Percentiles rank a stretch among this genome's conserved stretches.
phyloP scores from a whole-genome alignment of 2,797 vertebrate genomes.

The Anolis apletophallus region DNA sequence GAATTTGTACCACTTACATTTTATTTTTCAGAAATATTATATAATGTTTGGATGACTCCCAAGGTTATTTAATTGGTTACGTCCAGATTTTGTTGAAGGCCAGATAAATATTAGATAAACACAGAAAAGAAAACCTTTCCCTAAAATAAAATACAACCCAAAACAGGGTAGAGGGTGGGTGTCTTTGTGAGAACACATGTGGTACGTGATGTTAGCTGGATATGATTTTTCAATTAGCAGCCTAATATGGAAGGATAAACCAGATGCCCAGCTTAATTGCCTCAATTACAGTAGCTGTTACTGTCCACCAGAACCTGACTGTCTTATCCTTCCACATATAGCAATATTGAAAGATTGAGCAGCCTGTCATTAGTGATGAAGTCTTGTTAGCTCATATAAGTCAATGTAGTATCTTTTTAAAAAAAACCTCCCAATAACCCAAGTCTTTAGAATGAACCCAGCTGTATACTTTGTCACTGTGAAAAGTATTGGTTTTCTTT shows the following conservation, averaged over 20 bases:
- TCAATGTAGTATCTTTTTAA: not conserved
- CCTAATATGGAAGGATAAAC: not conserved
- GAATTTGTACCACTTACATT: too few species aligned
- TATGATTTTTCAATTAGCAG: slow-evolving; percentile 25
- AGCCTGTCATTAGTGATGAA: not conserved
- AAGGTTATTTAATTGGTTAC: too few species aligned
- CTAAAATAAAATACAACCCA: fast-evolving
- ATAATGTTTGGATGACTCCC: too few species aligned
- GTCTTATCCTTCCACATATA: not conserved
- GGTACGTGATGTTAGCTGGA: not conserved
- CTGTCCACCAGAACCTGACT: not conserved
- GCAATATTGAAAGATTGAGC: not conserved
- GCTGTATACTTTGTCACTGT: not conserved
- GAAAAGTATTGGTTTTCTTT: not conserved
- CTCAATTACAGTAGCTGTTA: not conserved
- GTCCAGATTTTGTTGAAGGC: not conserved
- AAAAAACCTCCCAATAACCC: too few species aligned
- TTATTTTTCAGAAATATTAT: too few species aligned
- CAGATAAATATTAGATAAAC: not conserved
- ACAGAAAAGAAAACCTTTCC: not conserved
- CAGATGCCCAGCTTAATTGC: slow-evolving; percentile 23
- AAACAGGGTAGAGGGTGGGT: fast-evolving
- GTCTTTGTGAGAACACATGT: not conserved
- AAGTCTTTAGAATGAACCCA: not conserved
- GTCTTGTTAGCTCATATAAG: not conserved